Base-by-base conservation (phyloP, 2,797 vertebrate genomes). In the Spea hammondii region DNA sequence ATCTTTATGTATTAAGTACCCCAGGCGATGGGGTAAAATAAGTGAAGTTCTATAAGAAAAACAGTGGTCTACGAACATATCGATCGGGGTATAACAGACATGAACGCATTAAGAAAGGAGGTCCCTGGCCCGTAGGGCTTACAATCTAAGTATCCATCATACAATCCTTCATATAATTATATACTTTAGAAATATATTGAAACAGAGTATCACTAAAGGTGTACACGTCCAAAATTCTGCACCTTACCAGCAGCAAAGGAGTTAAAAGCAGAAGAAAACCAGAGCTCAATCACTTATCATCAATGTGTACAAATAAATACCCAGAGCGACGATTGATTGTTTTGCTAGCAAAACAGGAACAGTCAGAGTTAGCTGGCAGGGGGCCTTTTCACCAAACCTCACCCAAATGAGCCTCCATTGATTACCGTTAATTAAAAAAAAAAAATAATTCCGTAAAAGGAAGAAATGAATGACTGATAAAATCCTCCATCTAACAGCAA, bases 391-490 rank as follows among this genome's bases (percentile, higher is more conserved):
- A 14, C 46, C 59, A 48, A 66, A 51, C 44, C 62, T 13, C 60
- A 45, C 46, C 46, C 60, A 72, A 60, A 78, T 72, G 60, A 78
- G 47, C 70, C 13, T 14, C 32, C 46, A 72, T 72, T 50, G 76
- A 78, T 78, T 78, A 55, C n/a, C 76, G 55, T 65, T 72, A 44
- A 65, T 72, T 65, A 66, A 47, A 8, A 13, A 12, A 60, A 69
- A 50, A 51, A 69, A 50, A 76, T 32, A 14, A 65, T 59, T 76
- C 6, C 5, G 12, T 54, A 67, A 11, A 49, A 59, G 8, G 14
- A 45, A n/a, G 14, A 69, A 5, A 69, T 44, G 67, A 60, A n/a
- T 55, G 14, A 12, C 45, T 59, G 74, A 45, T 59, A 48, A 49
- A 46, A 47, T 69, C 14, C 32, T 45, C 4, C 50, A 11, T 49